These are phyloP conservation scores for Scaptodrosophila lebanonensis DNA, from an alignment of 1,140 invertebrate genomes.

Conservation along the genomic window DNA sequence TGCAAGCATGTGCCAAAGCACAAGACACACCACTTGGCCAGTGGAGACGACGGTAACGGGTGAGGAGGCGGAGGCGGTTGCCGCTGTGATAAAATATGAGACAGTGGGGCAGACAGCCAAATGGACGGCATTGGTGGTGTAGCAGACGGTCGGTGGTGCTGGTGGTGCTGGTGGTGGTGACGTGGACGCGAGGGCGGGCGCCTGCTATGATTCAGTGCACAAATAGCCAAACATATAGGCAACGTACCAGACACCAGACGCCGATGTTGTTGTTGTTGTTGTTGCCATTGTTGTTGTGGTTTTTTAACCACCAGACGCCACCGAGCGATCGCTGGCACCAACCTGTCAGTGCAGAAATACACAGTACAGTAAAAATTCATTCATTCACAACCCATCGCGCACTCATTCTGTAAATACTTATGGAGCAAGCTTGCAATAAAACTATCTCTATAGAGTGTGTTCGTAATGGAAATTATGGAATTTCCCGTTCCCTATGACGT, in stretches of 20 bases:
- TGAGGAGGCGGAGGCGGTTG: slow-evolving; percentile 26
- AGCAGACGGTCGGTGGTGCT: too few relatives aligned
- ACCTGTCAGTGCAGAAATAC: slow-evolving; percentile 64
- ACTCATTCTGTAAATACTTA: too few relatives aligned
- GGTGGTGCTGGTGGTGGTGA: neutral
- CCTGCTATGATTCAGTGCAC: slow-evolving; percentile 59
- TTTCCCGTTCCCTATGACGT: too few relatives aligned
- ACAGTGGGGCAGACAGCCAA: slow-evolving; percentile 71
- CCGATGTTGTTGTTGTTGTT: slow-evolving; percentile 34
- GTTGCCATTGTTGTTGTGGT: slow-evolving; percentile 21
- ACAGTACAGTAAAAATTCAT: too few relatives aligned
- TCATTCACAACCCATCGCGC: too few relatives aligned
- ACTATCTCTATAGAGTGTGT: too few relatives aligned
- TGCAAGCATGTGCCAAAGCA: slow-evolving; percentile 63
- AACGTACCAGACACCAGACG: slow-evolving; percentile 38
- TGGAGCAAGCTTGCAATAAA: too few relatives aligned
- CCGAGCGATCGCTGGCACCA: slow-evolving; percentile 56
- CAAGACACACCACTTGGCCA: slow-evolving; percentile 55
- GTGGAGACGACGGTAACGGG: slow-evolving; percentile 42
- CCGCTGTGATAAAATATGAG: slow-evolving; percentile 71
- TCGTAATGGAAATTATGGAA: too few relatives aligned
- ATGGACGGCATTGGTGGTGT: slow-evolving; percentile 31
- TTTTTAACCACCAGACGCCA: slow-evolving; percentile 47
- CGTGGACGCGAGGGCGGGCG: neutral
- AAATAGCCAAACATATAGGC: slow-evolving; percentile 45